Base-by-base conservation (phyloP, 2,888 invertebrate species). In the Drosophila dives region DNA sequence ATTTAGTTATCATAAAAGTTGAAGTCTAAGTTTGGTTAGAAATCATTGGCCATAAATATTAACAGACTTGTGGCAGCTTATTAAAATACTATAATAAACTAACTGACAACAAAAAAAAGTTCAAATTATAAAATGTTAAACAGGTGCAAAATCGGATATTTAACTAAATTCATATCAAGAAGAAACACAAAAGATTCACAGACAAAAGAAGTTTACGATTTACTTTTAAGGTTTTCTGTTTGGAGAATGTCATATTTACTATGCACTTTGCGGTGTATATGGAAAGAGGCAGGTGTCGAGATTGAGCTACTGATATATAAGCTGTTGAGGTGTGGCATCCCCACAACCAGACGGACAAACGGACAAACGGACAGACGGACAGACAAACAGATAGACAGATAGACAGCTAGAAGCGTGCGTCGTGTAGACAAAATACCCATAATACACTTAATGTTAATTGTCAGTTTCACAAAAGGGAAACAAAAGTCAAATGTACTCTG, bases 371-470 rank as follows among this genome's bases (percentile, higher is more conserved):
- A 29, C 15, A 23, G 10, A 38, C 32, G 58, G 36, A 26, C 29
- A 48, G 51, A 49, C 17, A 10, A 23, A 32, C 40, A 20, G 42
- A 29, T 20, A 23, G 10, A 38, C 32, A 38, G 49, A 15, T 36
- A 40, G 45, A 49, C 56, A 56, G 61, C 50, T 56, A 15, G 40
- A 36, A 63, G 64, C 56, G 64, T 68, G 73, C 72, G 68, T 64
- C 66, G 51, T 61, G 32, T 40, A 42, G 50, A 60, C 38, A 64
- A 58, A 64, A 50, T 54, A 61, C 48, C 49, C 48, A 64, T 70
- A 67, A 70, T 23, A 45, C 45, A 67, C 54, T 58, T 48, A 62
- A 64, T 81, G 82, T 77, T 83, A 81, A 83, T 84, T 80, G 72
- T 73, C 49, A 59, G 38, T 55, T 32, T 20, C n/a, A 38, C 34